Conservation (phyloP, 2,113 vertebrate species). For the Phalacrocorax aristotelis region DNA sequence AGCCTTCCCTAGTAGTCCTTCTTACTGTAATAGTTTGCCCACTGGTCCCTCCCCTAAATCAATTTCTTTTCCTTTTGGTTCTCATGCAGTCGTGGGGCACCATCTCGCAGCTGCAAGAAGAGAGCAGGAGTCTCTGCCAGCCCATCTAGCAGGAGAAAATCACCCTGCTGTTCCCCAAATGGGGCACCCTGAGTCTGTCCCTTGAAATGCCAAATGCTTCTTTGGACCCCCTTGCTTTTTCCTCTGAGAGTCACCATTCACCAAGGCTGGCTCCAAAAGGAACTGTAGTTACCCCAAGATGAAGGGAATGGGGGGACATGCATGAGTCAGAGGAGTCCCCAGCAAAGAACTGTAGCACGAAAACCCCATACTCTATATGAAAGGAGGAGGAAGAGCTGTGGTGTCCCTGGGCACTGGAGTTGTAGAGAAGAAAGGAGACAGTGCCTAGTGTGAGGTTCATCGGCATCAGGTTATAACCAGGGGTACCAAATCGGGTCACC, state of each 20-base stretch:
- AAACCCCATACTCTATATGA: neutral
- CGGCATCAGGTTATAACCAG: neutral
- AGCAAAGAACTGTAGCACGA: neutral
- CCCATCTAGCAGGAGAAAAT: neutral
- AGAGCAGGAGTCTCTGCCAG: neutral
- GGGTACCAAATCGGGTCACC: neutral
- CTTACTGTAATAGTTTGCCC: conserved; percentile 1
- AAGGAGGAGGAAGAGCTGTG: neutral
- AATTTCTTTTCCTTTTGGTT: neutral
- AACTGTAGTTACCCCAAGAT: neutral
- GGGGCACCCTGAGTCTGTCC: neutral
- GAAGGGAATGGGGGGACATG: neutral
- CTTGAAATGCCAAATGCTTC: neutral
- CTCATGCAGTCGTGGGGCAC: neutral
- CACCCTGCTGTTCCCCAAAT: neutral
- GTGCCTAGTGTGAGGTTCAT: neutral
- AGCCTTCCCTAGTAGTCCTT: neutral
- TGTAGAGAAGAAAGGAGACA: neutral
- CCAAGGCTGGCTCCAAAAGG: neutral
- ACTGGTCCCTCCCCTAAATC: neutral
- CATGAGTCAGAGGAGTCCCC: neutral
- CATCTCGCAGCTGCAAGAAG: neutral
- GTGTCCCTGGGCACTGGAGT: neutral
- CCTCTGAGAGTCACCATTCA: neutral
- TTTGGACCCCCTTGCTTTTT: neutral